Conservation (phyloP, 2,888 invertebrate species). For the Salticus scenicus region DNA sequence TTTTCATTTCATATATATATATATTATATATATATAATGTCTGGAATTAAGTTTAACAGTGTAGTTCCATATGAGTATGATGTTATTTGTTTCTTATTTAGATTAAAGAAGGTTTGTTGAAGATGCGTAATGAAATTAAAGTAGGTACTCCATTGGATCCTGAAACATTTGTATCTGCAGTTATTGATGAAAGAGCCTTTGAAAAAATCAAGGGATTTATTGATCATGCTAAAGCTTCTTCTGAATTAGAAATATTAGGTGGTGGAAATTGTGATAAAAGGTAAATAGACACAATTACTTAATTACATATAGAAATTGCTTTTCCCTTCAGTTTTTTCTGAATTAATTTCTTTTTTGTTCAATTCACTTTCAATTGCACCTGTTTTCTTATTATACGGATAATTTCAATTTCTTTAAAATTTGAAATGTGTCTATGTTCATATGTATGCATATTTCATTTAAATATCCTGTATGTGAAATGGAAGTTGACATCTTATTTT, state of each 20-base stretch:
- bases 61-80: too few species aligned
- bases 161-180: slow-evolving; percentile 91
- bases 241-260: slow-evolving; percentile 85
- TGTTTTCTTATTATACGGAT: too few species aligned
- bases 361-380: too few species aligned
- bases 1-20: too few species aligned
- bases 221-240: slow-evolving; percentile 85
- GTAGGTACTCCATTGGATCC: slow-evolving; percentile 90
- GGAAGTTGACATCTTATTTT: too few species aligned
- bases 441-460: too few species aligned
- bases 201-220: slow-evolving; percentile 91
- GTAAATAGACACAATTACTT: slow-evolving; percentile 75
- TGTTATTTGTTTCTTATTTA: slow-evolving; percentile 75
- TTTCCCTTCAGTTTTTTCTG: neutral
- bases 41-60: too few species aligned
- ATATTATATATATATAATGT: too few species aligned
- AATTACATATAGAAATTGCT: neutral
- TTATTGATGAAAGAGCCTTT: slow-evolving; percentile 96
- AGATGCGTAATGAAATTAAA: slow-evolving; percentile 84
- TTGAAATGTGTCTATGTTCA: too few species aligned
- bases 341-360: neutral
- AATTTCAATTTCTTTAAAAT: too few species aligned
- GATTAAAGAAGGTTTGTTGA: slow-evolving; percentile 84
- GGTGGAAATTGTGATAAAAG: slow-evolving; percentile 91
- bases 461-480: too few species aligned